These are phyloP conservation scores for Microplitis manilae DNA, from an alignment of 2,888 invertebrate genomes.

Conservation along the genomic window DNA sequence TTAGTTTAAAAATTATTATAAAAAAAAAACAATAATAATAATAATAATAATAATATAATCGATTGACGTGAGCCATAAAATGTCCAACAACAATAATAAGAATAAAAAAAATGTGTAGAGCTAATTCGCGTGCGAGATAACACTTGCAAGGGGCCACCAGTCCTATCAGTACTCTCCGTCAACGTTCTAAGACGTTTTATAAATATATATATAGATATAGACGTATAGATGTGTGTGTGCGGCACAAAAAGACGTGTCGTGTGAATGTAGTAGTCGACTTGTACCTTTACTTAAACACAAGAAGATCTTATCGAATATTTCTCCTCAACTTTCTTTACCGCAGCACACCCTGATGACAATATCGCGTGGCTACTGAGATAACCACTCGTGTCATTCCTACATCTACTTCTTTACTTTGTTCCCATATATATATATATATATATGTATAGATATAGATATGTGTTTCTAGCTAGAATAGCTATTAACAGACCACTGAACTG, in stretches of 20 bases:
- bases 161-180: conserved; percentile 55
- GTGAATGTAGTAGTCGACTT: conserved; percentile 57
- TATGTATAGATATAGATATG: not conserved
- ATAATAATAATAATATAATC: not conserved
- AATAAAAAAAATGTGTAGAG: conserved; percentile 63
- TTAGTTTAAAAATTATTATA: too few species aligned
- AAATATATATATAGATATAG: not conserved
- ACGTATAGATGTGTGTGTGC: conserved; percentile 41
- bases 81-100: conserved; percentile 32
- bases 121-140: conserved; percentile 72
- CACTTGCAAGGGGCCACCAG: conserved; percentile 50
- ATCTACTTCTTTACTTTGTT: conserved; percentile 63
- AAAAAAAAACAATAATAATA: not conserved
- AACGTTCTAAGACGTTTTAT: conserved; percentile 26
- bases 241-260: conserved; percentile 61
- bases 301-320: conserved; percentile 51
- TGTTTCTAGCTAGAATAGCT: not conserved
- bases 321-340: conserved; percentile 42
- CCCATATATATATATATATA: conserved; percentile 5
- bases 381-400: conserved; percentile 71
- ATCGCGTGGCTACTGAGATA: conserved; percentile 72
- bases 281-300: conserved; percentile 50
- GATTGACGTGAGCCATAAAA: not conserved
- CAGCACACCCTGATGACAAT: conserved; percentile 69
- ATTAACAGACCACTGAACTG: not conserved